Conservation (phyloP, 2,888 invertebrate genomes). For the Vandiemenella viatica region DNA sequence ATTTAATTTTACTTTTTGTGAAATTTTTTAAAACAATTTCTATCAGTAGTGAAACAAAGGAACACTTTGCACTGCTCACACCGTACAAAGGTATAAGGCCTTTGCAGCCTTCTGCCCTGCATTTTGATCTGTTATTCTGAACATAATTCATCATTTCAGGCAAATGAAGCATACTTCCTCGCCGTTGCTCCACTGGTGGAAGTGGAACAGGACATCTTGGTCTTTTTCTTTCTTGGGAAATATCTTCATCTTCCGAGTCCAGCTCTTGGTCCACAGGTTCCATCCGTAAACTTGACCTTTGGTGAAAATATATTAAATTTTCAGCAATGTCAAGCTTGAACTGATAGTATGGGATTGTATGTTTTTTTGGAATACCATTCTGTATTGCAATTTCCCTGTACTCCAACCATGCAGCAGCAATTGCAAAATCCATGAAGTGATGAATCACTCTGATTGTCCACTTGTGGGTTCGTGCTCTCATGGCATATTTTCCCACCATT, state of each 20-base stretch:
- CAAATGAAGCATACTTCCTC: not conserved
- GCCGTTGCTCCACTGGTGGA: not conserved
- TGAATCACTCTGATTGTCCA: constrained; percentile 12
- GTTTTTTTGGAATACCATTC: constrained; percentile 3
- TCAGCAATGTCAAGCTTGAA: constrained; percentile 7
- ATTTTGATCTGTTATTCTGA: constrained; percentile 6
- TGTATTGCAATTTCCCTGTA: constrained; percentile 5
- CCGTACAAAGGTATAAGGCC: no score
- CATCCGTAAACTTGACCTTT: not conserved
- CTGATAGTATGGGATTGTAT: not conserved
- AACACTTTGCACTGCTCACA: no score
- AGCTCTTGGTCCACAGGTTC: not conserved
- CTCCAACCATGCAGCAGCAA: constrained; percentile 12
- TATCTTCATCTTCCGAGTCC: constrained; percentile 1
- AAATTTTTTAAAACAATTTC: no score
- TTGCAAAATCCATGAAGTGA: constrained; percentile 13
- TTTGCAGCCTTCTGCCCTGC: no score
- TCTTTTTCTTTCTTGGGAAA: no score
- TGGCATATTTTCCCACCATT: constrained; percentile 9
- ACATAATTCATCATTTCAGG: constrained; percentile 5
- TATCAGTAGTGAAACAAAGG: no score
- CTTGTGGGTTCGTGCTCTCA: constrained; percentile 9
- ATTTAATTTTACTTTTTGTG: no score
- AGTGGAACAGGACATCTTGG: no score
- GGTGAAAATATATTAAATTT: not conserved